phyloP scores from a whole-genome alignment of 2,113 vertebrate genomes.

The Seriola aureovittata region DNA sequence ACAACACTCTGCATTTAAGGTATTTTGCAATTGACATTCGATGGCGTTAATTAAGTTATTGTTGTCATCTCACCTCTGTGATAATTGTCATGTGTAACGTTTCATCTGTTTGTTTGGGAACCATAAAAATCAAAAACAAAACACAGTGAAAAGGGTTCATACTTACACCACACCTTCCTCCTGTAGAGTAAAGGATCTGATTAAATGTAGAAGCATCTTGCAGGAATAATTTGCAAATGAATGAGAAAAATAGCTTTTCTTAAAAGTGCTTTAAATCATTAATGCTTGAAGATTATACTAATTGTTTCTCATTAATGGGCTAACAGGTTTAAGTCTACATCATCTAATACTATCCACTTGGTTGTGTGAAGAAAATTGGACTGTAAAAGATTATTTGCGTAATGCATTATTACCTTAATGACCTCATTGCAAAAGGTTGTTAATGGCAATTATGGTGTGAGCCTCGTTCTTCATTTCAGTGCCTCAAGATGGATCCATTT shows the following conservation, averaged over 20 bases:
- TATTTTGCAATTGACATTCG: constrained; percentile 26
- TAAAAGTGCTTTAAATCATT: constrained; percentile 7
- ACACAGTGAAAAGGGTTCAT: not conserved
- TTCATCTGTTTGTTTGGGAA: constrained; percentile 3
- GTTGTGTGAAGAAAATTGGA: not conserved
- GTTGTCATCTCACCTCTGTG: not conserved
- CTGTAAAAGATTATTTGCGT: not conserved
- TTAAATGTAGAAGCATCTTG: not conserved
- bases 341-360: not conserved
- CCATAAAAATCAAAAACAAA: not conserved
- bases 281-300: not conserved
- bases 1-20: constrained; percentile 11
- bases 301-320: constrained; percentile 6
- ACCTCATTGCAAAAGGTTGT: not conserved
- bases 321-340: not conserved
- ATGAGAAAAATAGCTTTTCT: not conserved
- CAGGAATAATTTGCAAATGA: not conserved
- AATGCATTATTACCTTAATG: constrained; percentile 2
- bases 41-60: not conserved
- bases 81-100: not conserved
- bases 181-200: not conserved
- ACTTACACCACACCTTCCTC: not conserved
- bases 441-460: not conserved
- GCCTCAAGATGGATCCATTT: not conserved
- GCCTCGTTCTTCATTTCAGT: not conserved